These are phyloP conservation scores for Prenolepis imparis DNA, from an alignment of 2,888 invertebrate genomes.

Conservation along the genomic window DNA sequence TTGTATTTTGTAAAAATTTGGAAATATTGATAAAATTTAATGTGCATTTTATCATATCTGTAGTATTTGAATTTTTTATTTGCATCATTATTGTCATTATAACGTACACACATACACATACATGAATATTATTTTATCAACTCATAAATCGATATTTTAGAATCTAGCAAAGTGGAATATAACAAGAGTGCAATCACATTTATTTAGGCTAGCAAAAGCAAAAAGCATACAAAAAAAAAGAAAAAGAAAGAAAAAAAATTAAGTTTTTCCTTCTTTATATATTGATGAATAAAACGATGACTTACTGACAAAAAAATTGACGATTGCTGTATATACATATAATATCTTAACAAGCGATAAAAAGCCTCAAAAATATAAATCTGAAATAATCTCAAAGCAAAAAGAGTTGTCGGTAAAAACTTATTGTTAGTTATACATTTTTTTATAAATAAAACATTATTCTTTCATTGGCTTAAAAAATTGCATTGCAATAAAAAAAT, in stretches of 20 bases:
- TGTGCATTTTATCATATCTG: background rate
- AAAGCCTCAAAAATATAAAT: slow-evolving; percentile 2
- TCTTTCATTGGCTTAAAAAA: background rate
- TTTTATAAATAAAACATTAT: background rate
- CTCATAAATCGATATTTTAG: background rate
- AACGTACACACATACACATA: too few relatives aligned
- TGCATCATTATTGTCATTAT: background rate
- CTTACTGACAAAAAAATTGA: background rate
- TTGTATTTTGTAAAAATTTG: background rate
- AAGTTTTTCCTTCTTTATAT: slow-evolving; percentile 17
- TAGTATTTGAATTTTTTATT: background rate
- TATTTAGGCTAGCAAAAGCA: background rate
- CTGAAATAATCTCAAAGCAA: background rate
- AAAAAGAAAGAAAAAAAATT: background rate
- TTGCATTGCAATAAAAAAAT: background rate
- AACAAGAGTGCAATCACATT: background rate
- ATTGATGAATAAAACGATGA: slow-evolving; percentile 7
- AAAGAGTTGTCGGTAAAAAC: background rate
- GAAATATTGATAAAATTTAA: background rate
- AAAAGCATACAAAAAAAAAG: background rate
- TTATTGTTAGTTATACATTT: background rate
- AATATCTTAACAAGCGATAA: background rate
- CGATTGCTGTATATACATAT: too few relatives aligned
- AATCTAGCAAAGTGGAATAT: background rate
- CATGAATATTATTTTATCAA: background rate